Base-by-base conservation (phyloP, 2,888 invertebrate genomes). In the Zonitis immaculata region DNA sequence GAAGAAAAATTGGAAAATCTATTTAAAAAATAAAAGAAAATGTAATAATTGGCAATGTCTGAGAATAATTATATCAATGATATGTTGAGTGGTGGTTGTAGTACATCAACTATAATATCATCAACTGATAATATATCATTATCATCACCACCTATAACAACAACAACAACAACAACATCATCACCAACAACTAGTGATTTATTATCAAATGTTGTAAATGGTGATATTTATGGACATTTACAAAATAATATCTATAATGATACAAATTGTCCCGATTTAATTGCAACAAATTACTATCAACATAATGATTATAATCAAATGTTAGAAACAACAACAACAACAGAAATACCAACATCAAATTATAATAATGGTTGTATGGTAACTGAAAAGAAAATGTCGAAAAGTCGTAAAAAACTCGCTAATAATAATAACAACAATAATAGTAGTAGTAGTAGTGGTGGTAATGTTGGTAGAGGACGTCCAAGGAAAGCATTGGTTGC, bases 401-500 rank as follows among this genome's bases (percentile, higher is more conserved):
- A 39, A 20, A 39, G 65, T 63, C 25, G 58, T 68, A 12, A 67
- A 63, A 51, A 68, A 66, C 49, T 39, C 1, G 20, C 39, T 9
- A 35, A 8, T 18, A 51, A 54, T 26, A 67, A 57, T 53, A 44
- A 22, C 69, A 65, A 51, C 56, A 54, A 16, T 51, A 54, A 8
- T 60, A 57, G 42, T 67, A 68, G 56, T 35, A 3, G 39, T 39
- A 8, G 39, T 39, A n/a, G 11, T 39, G 6, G 22, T 30, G 44
- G 43, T 43, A 25, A 25, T 39, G 48, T 14, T 35, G 69, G 70
- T 8, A 61, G 77, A 55, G 78, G 77, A 28, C 62, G 77, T 51
- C 76, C 77, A n/a, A 67, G 79, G 47, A 78, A 79, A 55, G 74
- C 78, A 8, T 66, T 78, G 42, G 76, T 78, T 39, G 76, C 80